Base-by-base conservation (phyloP, 2,797 vertebrate species). In the Acomys russatus region DNA sequence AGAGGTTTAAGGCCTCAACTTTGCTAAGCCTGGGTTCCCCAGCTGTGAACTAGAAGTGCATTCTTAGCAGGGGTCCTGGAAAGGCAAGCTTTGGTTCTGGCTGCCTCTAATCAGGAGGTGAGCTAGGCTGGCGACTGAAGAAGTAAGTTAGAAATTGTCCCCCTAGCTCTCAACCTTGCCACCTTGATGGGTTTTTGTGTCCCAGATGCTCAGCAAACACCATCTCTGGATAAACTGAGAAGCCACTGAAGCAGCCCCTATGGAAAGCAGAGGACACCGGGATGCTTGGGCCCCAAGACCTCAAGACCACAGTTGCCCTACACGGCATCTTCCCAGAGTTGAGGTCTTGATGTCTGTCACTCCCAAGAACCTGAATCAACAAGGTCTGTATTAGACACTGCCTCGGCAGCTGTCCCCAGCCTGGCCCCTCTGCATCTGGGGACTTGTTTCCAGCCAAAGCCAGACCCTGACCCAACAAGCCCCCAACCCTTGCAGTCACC, bases 401-500 rank as follows among this genome's bases (percentile, higher is more conserved):
- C 33, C 77, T 82, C 30, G 7, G 85, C 90, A 51, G 68, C 85
- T 63, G 90, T 49, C 49, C 79, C 93, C 23, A 22, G 3, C 54
- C 84, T 25, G 90, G 74, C 90, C 70, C 71, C 68, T 84, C 86
- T 82, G 77, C 61, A 70, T 88, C 79, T 96, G 86, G 38, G 54
- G 94, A 97, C 44, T 22, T 88, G 44, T 83, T 98, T 97, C 95
- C 94, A 91, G 92, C 94, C 97, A 68, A 44, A 30, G 89, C 93
- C 94, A 97, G 91, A 94, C 91, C 98, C 94, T 97, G 95, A 97
- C 94, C 82, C 98, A 94, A 80, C 91, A 94, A 98, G 97, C 97
- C 97, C 94, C 97, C 97, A 97, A 97, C 90, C 94, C 97, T 97
- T 92, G 74, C 96, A 92, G 96, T 98, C 98, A 98, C 98, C 98